These are phyloP conservation scores for Phymatocera aterrima DNA, from an alignment of 2,888 invertebrate species.

Conservation along the genomic window DNA sequence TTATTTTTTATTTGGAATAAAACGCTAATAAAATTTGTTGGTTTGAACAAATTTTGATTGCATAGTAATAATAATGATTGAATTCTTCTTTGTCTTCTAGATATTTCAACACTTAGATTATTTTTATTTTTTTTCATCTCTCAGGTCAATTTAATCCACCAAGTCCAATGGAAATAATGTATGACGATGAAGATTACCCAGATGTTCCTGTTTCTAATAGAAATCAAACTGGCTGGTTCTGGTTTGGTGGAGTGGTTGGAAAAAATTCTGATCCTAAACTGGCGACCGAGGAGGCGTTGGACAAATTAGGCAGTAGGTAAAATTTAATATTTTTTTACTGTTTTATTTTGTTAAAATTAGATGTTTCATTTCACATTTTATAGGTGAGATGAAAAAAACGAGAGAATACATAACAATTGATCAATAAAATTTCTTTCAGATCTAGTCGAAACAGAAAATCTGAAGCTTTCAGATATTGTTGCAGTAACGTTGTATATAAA, in stretches of 20 bases:
- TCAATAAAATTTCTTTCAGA: constrained; percentile 56
- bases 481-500: constrained; percentile 90
- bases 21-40: no score
- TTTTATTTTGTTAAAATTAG: not conserved
- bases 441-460: constrained; percentile 68
- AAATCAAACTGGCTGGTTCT: constrained; percentile 89
- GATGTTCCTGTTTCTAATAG: constrained; percentile 81
- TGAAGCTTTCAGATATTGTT: constrained; percentile 80
- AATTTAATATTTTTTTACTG: constrained; percentile 59
- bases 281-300: constrained; percentile 84
- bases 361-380: not conserved
- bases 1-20: no score
- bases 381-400: not conserved
- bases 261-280: constrained; percentile 80
- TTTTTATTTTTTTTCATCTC: not conserved
- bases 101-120: no score
- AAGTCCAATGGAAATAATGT: constrained; percentile 76
- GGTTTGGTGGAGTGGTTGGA: constrained; percentile 88
- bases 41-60: no score
- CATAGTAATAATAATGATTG: no score
- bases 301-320: constrained; percentile 88
- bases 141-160: constrained; percentile 74
- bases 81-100: no score
- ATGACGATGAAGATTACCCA: constrained; percentile 79
- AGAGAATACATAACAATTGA: not conserved